Base-by-base conservation (phyloP, 2,797 vertebrate species). In the Iguana delicatissima region DNA sequence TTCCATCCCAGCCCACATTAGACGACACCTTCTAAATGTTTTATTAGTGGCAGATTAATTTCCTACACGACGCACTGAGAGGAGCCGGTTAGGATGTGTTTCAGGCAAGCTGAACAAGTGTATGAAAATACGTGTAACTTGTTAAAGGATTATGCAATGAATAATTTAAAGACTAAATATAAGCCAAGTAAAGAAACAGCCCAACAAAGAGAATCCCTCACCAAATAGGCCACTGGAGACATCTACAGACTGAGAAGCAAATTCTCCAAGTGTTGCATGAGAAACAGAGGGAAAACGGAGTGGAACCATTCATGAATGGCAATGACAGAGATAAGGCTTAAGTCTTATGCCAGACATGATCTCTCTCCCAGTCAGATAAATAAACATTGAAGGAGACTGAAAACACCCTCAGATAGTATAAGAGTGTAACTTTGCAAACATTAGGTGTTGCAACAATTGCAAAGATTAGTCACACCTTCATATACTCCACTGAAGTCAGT, bases 141-240 rank as follows among this genome's bases (percentile, higher is more conserved):
- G 35, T 55, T 76, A 32, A 85, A 88, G 52, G 80, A 87, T 87
- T 90, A 67, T 82, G 50, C 50, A 18, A 84, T 84, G 90, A 90
- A 93, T 93, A 88, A 94, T 89, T 80, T 80, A 93, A 90, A 64
- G 67, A 35, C 69, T 87, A 91, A 90, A 81, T 4, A 2, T 80
- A 12, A 89, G 20, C 16, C 29, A 83, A 83, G 32, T n/a, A n/a
- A 87, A 84, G 38, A 83, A 87, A 67, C 4, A 72, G 7, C 73
- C 38, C 86, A 73, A 62, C 29, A 90, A 74, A 80, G 42, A 67
- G 38, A 77, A 80, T 73, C 69, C 74, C 85, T 91, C 80, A 77
- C 26, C 26, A 67, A 38, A 76, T 20, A 89, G 38, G 82, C 85
- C 55, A 1, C n/a, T 32, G 69, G 62, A 87, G 84, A 82, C 35